phyloP scores from a whole-genome alignment of 2,797 vertebrate genomes.

The Tachyglossus aculeatus region DNA sequence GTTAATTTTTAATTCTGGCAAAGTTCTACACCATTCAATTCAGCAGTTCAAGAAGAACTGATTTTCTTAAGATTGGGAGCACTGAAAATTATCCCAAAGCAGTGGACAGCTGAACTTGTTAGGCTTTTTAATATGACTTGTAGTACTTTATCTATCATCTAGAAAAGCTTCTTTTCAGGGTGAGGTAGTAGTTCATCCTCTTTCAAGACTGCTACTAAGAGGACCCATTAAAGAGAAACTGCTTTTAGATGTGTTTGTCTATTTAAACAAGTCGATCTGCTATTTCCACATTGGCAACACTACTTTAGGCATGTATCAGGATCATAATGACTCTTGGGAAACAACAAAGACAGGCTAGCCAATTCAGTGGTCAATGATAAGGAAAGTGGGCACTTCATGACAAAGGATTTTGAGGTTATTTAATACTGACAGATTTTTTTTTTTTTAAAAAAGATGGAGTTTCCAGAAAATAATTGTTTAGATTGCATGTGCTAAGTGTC shows the following conservation, averaged over 20 bases:
- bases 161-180: background rate
- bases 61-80: background rate
- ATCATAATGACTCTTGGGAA: too few species aligned
- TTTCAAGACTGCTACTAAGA: background rate
- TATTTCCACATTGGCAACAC: too few species aligned
- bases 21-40: conserved; percentile 41
- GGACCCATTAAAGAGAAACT: background rate
- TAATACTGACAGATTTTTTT: too few species aligned
- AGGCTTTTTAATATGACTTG: background rate
- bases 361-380: too few species aligned
- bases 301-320: too few species aligned
- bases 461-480: too few species aligned
- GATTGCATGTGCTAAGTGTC: too few species aligned
- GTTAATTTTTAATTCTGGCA: conserved; percentile 62
- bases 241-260: background rate
- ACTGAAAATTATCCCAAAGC: conserved; percentile 10
- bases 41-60: conserved; percentile 34
- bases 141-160: background rate
- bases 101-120: background rate
- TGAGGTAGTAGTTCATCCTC: background rate
- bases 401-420: too few species aligned
- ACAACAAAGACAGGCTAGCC: too few species aligned
- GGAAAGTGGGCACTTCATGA: too few species aligned
- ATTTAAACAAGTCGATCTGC: too few species aligned
- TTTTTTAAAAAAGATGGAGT: too few species aligned